These are phyloP conservation scores for Pseudonaja textilis DNA, from an alignment of 2,113 vertebrate genomes.

Conservation along the genomic window DNA sequence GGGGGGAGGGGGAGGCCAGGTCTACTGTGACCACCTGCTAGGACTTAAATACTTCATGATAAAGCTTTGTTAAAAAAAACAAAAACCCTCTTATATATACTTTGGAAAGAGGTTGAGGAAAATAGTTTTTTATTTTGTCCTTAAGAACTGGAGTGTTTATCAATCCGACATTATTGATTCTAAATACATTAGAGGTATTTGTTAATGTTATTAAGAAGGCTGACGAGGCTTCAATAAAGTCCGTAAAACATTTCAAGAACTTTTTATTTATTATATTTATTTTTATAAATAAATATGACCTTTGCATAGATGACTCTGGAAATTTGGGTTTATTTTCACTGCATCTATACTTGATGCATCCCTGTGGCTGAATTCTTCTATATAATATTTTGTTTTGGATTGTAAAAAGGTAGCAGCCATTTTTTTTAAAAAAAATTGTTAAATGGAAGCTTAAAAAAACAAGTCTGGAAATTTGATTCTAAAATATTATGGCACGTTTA, in stretches of 20 bases:
- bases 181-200: not conserved
- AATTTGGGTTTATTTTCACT: not conserved
- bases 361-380: not conserved
- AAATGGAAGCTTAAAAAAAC: not conserved
- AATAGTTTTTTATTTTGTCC: slow-evolving; percentile 56
- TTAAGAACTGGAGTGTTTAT: slow-evolving; percentile 54
- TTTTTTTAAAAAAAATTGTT: not conserved
- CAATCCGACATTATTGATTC: slow-evolving; percentile 28
- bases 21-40: slow-evolving; percentile 84
- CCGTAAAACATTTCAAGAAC: not conserved
- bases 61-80: slow-evolving; percentile 72
- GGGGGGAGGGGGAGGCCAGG: slow-evolving; percentile 61
- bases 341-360: not conserved
- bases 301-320: not conserved
- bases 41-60: slow-evolving; percentile 82
- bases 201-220: not conserved
- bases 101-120: slow-evolving; percentile 74
- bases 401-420: not conserved
- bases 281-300: not conserved
- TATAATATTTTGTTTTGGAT: not conserved
- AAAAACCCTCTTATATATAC: slow-evolving; percentile 82
- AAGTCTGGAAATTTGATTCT: not conserved
- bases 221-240: slow-evolving; percentile 39
- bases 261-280: not conserved
- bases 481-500: not conserved